Evolutionary conservation across 2,888 invertebrate genomes (phyloP).

Genomic region (Criorhina ranunculi): DNA sequence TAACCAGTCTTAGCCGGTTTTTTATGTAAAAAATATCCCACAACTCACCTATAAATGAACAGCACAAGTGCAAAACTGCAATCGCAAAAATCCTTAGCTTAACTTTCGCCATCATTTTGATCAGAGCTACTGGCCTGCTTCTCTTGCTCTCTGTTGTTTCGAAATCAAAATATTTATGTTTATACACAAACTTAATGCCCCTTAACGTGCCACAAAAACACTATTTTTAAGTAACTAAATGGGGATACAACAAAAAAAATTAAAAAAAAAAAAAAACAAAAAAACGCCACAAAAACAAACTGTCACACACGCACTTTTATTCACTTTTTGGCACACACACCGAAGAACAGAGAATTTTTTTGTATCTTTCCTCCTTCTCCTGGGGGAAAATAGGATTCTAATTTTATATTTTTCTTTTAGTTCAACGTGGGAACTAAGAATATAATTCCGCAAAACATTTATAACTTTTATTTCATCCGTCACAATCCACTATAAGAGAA

Average conservation of each 20-base stretch:
- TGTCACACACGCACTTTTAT: conserved; percentile 62
- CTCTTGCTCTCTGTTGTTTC: conserved; percentile 29
- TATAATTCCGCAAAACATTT: conserved; percentile 66
- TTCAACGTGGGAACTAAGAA: conserved; percentile 59
- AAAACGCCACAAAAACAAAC: conserved; percentile 32
- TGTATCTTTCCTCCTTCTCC: conserved; percentile 35
- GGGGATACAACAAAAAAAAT: too few species aligned
- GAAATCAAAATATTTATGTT: conserved; percentile 69
- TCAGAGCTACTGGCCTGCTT: conserved; percentile 15
- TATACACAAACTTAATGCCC: conserved; percentile 55
- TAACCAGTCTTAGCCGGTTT: neutral
- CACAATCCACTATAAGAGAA: conserved; percentile 49
- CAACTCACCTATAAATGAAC: conserved; percentile 69
- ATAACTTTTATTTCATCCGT: conserved; percentile 45
- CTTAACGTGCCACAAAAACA: conserved; percentile 52
- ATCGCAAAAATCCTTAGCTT: conserved; percentile 64
- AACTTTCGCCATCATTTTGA: conserved; percentile 61
- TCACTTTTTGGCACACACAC: conserved; percentile 45
- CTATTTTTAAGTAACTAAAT: conserved; percentile 62
- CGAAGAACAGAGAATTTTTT: conserved; percentile 16
- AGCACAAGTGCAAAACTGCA: conserved; percentile 65
- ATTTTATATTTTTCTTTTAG: conserved; percentile 51
- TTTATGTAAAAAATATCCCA: neutral
- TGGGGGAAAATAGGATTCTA: conserved; percentile 46
- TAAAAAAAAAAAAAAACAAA: conserved; percentile 25